Evolutionary conservation across 2,797 vertebrate genomes (phyloP).

Genomic region (Odontamblyopus rebecca): DNA sequence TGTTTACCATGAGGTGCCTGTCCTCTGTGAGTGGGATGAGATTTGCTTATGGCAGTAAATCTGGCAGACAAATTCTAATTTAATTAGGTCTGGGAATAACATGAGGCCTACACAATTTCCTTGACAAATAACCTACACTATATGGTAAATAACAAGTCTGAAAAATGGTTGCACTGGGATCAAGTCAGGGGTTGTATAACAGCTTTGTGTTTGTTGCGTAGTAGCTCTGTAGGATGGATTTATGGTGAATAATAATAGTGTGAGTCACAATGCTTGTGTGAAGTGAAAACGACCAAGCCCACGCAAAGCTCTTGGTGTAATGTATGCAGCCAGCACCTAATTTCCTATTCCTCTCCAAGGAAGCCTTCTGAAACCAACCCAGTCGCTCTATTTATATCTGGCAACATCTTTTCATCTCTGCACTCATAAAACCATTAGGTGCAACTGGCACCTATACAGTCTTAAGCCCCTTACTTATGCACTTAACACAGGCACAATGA

Average conservation of each 20-base stretch:
- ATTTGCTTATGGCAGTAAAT: constrained; percentile 55
- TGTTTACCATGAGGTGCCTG: constrained; percentile 33
- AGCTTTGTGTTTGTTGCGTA: constrained; percentile 51
- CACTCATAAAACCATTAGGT: constrained; percentile 63
- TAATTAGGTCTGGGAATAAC: constrained; percentile 64
- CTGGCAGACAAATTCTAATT: constrained; percentile 59
- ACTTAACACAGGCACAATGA: constrained; percentile 19
- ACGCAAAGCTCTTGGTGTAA: constrained; percentile 70
- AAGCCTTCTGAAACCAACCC: constrained; percentile 70
- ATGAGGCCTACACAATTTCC: constrained; percentile 48
- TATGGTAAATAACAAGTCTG: constrained; percentile 58
- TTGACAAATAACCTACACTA: constrained; percentile 54
- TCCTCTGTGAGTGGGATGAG: constrained; percentile 34
- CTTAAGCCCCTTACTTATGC: constrained; percentile 41
- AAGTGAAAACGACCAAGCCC: constrained; percentile 66
- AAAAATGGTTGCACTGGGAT: constrained; percentile 47
- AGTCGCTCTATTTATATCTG: constrained; percentile 76
- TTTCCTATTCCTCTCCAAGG: constrained; percentile 76
- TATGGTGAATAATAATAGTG: constrained; percentile 68
- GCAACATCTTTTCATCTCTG: constrained; percentile 69
- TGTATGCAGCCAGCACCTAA: constrained; percentile 75
- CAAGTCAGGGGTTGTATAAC: constrained; percentile 50
- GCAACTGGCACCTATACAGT: constrained; percentile 48
- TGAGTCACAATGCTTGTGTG: constrained; percentile 63
- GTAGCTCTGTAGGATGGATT: constrained; percentile 64